phyloP scores from a whole-genome alignment of 2,797 vertebrate species.

The Periophthalmus magnuspinnatus region DNA sequence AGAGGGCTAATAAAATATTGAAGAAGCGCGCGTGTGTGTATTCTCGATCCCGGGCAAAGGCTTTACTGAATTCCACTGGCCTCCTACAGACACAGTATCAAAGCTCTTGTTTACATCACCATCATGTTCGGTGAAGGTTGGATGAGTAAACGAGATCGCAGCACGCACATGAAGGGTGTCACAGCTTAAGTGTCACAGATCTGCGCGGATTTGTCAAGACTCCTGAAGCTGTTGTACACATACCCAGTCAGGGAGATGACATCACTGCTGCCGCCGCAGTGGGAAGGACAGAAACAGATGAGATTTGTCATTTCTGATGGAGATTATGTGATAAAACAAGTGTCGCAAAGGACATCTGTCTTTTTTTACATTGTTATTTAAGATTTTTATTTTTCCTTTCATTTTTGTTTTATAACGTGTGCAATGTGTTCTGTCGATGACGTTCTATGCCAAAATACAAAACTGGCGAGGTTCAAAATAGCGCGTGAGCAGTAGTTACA shows the following conservation, averaged over 20 bases:
- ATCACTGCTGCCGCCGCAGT: constrained; percentile 20
- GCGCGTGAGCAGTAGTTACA: neutral
- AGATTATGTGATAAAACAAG: constrained; percentile 33
- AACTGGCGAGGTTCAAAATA: neutral
- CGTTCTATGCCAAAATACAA: neutral
- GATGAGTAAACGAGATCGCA: constrained; percentile 5
- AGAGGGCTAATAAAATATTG: too few species aligned
- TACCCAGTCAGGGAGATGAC: constrained; percentile 16
- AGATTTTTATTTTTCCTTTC: neutral
- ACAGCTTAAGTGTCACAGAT: neutral
- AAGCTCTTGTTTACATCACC: neutral
- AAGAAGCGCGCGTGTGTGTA: too few species aligned
- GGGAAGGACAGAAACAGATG: constrained; percentile 23
- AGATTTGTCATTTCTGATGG: constrained; percentile 24
- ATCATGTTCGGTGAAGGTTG: neutral
- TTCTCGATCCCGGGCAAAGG: too few species aligned
- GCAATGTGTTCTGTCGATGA: neutral
- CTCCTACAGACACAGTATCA: neutral
- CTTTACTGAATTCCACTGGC: neutral
- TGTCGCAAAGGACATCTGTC: constrained; percentile 34
- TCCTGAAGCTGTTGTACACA: constrained; percentile 13
- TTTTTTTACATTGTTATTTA: neutral
- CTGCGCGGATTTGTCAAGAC: constrained; percentile 21
- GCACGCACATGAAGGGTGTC: neutral
- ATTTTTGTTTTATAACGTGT: neutral